Base-by-base conservation (phyloP, 1,140 invertebrate genomes). In the Zaprionus davidi region DNA sequence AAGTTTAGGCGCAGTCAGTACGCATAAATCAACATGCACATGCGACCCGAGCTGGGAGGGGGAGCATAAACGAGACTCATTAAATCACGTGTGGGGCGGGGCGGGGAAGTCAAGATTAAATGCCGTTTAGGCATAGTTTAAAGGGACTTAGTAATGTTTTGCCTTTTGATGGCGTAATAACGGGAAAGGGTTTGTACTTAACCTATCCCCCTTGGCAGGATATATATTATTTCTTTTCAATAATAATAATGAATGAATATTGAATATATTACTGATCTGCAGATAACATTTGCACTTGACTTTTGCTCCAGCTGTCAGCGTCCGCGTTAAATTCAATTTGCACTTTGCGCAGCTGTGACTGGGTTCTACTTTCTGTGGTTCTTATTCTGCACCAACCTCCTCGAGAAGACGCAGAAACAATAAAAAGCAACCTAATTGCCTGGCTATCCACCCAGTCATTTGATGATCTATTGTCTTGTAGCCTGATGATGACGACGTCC, bases 281-380 rank as follows among this genome's bases (percentile, higher is more conserved):
- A 51, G 46, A 51, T 51, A 51, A 24, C 53, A 17, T 28, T 56
- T n/a, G 15, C 22, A 26, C 51, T 55, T 28, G 51, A 26, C 24
- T 56, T 28, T n/a, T 22, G 17, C 6, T 5, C 26, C 20, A 9
- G 55, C 15, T 59, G 28, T 12, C 22, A 58, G 53, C 51, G 41
- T 22, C 55, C 53, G 46, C 71, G 67, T 87, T 81, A 71, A 87
- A 88, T 88, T 87, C 81, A 87, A 87, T 87, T 88, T 69, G 22
- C 64, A 53, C 36, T 57, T 57, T 49, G 34, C 36, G 26, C 51
- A 63, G 34, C 28, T 63, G 74, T n/a, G 22, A 22, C 31, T 20
- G 13, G 34, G 34, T 44, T 26, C 36, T 62, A 49, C 36, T 57
- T 56, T 26, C 53, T 62, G 55, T 34, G 31, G 31, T 7, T 69